A percentile compares a stretch with the other conserved stretches of the same genome.
Conservation (phyloP, 1,140 invertebrate species). For the Mesaphorura yosii region DNA sequence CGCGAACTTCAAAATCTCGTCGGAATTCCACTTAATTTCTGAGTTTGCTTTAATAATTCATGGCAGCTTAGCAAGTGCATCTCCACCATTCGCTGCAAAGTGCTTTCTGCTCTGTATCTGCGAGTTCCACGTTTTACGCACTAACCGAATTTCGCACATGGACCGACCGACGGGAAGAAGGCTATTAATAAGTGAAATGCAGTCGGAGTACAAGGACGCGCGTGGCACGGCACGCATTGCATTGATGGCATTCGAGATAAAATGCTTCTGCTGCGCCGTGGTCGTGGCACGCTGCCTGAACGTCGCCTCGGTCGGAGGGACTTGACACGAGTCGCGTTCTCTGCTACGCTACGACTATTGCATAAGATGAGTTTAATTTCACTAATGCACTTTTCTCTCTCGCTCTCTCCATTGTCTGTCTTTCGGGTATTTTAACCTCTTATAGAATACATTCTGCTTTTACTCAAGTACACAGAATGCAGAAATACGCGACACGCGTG, state of each 20-base stretch:
- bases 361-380: conserved; percentile 4
- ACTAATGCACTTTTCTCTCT: neutral
- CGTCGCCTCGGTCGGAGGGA: too few species aligned
- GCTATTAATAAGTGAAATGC: neutral
- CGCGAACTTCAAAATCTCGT: too few species aligned
- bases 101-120: too few species aligned
- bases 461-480: neutral
- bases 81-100: too few species aligned
- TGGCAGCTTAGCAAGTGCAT: too few species aligned
- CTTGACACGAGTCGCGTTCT: neutral
- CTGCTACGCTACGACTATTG: neutral
- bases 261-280: neutral
- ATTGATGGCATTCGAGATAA: neutral
- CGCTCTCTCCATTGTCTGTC: neutral
- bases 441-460: too few species aligned
- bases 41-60: too few species aligned
- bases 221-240: neutral
- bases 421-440: neutral
- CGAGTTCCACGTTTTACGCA: too few species aligned
- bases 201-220: neutral
- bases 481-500: neutral
- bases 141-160: too few species aligned
- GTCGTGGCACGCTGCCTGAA: neutral
- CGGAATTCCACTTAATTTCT: too few species aligned
- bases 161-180: neutral